Conservation (phyloP, 2,797 vertebrate species). For the Mus spretus region DNA sequence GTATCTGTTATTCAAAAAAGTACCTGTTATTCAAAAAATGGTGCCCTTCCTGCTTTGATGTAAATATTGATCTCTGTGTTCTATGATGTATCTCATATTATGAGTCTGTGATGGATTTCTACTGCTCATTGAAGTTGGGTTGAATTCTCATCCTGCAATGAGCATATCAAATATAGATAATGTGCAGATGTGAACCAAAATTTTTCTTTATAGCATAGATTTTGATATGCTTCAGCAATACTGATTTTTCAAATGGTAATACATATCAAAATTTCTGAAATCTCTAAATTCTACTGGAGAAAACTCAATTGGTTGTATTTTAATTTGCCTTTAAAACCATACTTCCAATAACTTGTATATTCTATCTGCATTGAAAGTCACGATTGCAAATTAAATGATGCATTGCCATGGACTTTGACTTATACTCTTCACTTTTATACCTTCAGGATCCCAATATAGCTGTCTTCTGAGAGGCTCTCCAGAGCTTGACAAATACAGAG, state of each 20-base stretch:
- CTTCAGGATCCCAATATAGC: neutral
- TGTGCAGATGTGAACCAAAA: neutral
- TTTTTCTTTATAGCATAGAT: neutral
- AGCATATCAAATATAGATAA: neutral
- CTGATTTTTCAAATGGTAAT: neutral
- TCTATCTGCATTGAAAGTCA: neutral
- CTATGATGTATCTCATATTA: neutral
- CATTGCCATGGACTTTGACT: neutral
- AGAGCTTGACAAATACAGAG: too few species aligned
- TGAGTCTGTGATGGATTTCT: neutral
- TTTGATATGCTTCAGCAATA: slow-evolving; percentile 1
- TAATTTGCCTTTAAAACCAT: slow-evolving; percentile 46
- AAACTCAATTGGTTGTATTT: slow-evolving; percentile 36
- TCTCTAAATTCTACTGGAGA: slow-evolving; percentile 3
- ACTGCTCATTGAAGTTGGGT: neutral
- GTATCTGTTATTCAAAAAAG: neutral
- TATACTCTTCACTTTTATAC: neutral
- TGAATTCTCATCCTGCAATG: neutral
- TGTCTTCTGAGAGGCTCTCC: too few species aligned
- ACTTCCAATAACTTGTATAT: neutral
- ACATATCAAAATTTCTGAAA: neutral
- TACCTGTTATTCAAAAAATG: neutral
- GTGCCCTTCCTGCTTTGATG: neutral
- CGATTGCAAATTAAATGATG: slow-evolving; percentile 37
- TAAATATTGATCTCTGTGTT: neutral